Base-by-base conservation (phyloP, 2,888 invertebrate species). In the Melanostoma mellinum region DNA sequence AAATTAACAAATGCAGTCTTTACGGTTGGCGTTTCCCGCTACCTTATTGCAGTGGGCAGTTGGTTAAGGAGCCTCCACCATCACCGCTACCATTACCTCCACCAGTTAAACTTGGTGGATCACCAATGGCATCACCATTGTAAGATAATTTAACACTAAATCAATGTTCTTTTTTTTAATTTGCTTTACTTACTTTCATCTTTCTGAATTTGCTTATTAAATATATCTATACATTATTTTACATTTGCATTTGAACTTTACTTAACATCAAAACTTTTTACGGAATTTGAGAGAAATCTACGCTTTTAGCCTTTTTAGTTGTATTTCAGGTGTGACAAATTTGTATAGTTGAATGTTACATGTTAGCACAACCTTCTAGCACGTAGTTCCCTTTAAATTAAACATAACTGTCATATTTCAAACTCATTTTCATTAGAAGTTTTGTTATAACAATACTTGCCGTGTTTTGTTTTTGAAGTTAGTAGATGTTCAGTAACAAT, bases 1-100 rank as follows among this genome's bases (percentile, higher is more conserved):
- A 87, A 86, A 87, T 88, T 90, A 91, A 90, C 89, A 88, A 90
- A 86, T 89, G 90, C 95, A 97, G 96, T 96, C 95, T 97, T 95
- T 96, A 96, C 95, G 96, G 96, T 95, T 96, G 96, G 96, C 96
- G 96, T 94, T 97, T 96, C 94, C 96, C 97, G 94, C 95, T 97
- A 95, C 96, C 96, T 94, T 96, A 97, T 96, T 96, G 96, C 95
- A 96, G 96, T 94, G 96, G 96, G 94, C 91, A 91, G 89, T 89
- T 91, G 88, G 90, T 91, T 88, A 95, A 94, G 94, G 94, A 94
- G 92, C 94, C 94, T 88, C 95, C 95, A 92, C 95, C 95, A 90
- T 95, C 95, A 92, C 95, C 95, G 92, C 93, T 95, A 92, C 95
- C 95, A 92, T 93, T 95, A 93, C 95, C 95, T 90, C 94, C 95